A percentile compares a stretch with the other conserved stretches of the same genome.
Evolutionary conservation across 2,888 invertebrate species (phyloP).

Genomic region (Aricia artaxerxes): DNA sequence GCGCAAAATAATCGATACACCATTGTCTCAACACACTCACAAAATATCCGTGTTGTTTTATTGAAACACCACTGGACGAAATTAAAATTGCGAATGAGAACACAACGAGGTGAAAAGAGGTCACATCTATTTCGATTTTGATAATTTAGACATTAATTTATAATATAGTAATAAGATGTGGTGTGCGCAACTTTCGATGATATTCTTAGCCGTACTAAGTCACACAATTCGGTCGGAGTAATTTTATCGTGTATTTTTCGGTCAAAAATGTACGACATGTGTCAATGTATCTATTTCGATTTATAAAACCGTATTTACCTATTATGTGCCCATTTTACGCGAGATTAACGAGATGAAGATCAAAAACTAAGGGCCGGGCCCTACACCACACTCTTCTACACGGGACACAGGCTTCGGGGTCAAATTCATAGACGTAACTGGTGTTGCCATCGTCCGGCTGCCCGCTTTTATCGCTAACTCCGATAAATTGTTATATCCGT

Average conservation of each 20-base stretch:
- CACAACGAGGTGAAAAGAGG: slow-evolving; percentile 32
- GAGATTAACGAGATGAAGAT: slow-evolving; percentile 70
- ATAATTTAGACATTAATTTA: slow-evolving; percentile 65
- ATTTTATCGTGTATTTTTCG: slow-evolving; percentile 54
- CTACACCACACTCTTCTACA: slow-evolving; percentile 76
- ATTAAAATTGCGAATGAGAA: slow-evolving; percentile 27
- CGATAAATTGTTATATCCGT: not conserved
- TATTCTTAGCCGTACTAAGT: slow-evolving; percentile 74
- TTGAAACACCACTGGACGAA: slow-evolving; percentile 37
- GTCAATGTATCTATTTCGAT: slow-evolving; percentile 38
- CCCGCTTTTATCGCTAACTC: not conserved
- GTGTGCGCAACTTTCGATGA: slow-evolving; percentile 71
- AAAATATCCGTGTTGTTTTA: slow-evolving; percentile 47
- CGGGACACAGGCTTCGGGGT: slow-evolving; percentile 80
- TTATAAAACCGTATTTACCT: slow-evolving; percentile 69
- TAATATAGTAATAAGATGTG: slow-evolving; percentile 60
- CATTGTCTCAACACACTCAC: slow-evolving; percentile 78
- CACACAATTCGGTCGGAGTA: slow-evolving; percentile 60
- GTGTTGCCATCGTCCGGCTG: slow-evolving; percentile 62
- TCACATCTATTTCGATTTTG: slow-evolving; percentile 42
- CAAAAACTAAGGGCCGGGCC: slow-evolving; percentile 77
- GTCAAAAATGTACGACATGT: slow-evolving; percentile 36
- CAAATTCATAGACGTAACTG: slow-evolving; percentile 77
- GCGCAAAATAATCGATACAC: slow-evolving; percentile 80
- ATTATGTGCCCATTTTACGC: slow-evolving; percentile 80